A percentile compares a stretch with the other conserved stretches of the same genome.
phyloP scores from a whole-genome alignment of 2,797 vertebrate species.

The Hybognathus amarus region DNA sequence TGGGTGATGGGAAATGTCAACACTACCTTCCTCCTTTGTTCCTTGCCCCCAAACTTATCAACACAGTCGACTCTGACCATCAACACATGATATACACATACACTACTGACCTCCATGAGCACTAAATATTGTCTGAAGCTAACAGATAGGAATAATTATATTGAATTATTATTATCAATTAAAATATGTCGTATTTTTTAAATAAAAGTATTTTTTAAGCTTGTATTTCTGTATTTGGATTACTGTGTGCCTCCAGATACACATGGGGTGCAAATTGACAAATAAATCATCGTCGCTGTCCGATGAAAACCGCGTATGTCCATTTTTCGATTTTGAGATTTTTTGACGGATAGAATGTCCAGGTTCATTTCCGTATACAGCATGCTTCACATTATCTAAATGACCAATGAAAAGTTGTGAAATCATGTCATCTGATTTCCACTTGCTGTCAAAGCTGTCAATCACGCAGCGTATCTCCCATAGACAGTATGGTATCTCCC shows the following conservation, averaged over 20 bases:
- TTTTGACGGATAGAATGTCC: too few species aligned
- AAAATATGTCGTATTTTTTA: not conserved
- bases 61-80: slow-evolving; percentile 19
- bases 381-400: too few species aligned
- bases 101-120: slow-evolving; percentile 2
- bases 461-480: too few species aligned
- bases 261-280: not conserved
- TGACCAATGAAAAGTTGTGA: too few species aligned
- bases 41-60: slow-evolving; percentile 33
- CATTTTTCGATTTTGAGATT: too few species aligned
- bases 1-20: slow-evolving; percentile 45
- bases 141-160: not conserved
- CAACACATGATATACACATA: slow-evolving; percentile 21
- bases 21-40: slow-evolving; percentile 32
- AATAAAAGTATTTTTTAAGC: slow-evolving; percentile 8
- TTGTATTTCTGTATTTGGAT: not conserved
- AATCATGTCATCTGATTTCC: too few species aligned
- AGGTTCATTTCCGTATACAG: too few species aligned
- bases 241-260: not conserved
- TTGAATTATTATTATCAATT: not conserved
- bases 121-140: not conserved
- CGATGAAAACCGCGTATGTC: too few species aligned
- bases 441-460: too few species aligned
- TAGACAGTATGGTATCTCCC: too few species aligned
- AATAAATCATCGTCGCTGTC: too few species aligned